Evolutionary conservation across 2,888 invertebrate genomes (phyloP).

Genomic region (Spilarctia lutea): DNA sequence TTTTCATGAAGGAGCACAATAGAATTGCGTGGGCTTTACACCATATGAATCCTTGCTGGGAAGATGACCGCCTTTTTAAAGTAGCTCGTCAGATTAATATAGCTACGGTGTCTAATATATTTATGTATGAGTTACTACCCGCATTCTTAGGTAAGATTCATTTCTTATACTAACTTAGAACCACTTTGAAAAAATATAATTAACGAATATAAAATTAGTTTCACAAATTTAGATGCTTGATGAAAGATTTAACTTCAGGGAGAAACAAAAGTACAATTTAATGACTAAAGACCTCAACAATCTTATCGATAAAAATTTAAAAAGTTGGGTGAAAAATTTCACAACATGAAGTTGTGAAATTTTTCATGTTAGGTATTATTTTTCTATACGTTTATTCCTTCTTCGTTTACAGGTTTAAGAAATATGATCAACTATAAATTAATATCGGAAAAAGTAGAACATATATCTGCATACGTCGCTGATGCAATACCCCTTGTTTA

Average conservation of each 20-base stretch:
- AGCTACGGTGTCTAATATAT: slow-evolving; percentile 70
- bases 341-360: neutral
- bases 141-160: slow-evolving; percentile 65
- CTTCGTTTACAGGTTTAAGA: slow-evolving; percentile 56
- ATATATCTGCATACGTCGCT: slow-evolving; percentile 62
- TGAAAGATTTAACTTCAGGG: neutral
- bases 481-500: slow-evolving; percentile 67
- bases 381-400: neutral
- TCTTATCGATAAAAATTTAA: neutral
- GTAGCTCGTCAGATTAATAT: slow-evolving; percentile 74
- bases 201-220: neutral
- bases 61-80: slow-evolving; percentile 74
- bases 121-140: slow-evolving; percentile 73
- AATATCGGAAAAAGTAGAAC: slow-evolving; percentile 63
- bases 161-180: slow-evolving; percentile 4
- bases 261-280: neutral
- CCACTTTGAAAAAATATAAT: neutral
- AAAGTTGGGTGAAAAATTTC: too few relatives aligned
- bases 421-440: slow-evolving; percentile 69
- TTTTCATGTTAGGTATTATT: neutral
- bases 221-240: neutral
- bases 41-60: slow-evolving; percentile 75
- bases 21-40: slow-evolving; percentile 65
- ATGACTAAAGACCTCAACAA: neutral
- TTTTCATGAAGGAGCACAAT: slow-evolving; percentile 77